Conservation (phyloP, 2,797 vertebrate genomes). For the Urophycis tenuis region DNA sequence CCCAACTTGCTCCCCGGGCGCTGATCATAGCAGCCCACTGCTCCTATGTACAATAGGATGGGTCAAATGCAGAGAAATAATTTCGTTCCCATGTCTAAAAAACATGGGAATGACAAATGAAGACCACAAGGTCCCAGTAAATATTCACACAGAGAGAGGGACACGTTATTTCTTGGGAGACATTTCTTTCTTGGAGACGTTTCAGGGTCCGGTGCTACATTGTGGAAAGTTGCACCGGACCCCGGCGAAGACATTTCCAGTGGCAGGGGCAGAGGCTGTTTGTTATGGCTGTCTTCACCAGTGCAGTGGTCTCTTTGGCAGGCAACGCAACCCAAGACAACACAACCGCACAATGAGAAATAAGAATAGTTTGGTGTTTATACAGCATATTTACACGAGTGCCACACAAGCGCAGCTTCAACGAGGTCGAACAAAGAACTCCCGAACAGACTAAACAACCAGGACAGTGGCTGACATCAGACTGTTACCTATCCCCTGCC, state of each 20-base stretch:
- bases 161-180: neutral
- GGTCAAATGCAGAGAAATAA: too few species aligned
- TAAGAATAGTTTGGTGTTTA: conserved; percentile 52
- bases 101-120: too few species aligned
- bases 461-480: neutral
- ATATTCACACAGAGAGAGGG: neutral
- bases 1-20: too few species aligned
- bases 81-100: too few species aligned
- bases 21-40: too few species aligned
- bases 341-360: conserved; percentile 31
- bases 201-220: too few species aligned
- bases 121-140: too few species aligned
- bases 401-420: conserved; percentile 31
- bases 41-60: too few species aligned
- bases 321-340: conserved; percentile 38
- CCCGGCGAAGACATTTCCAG: neutral
- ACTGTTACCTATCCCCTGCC: neutral
- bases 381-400: conserved; percentile 28
- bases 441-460: neutral
- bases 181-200: neutral
- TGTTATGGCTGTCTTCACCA: conserved; percentile 57
- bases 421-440: conserved; percentile 7
- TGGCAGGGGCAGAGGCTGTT: neutral
- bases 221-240: neutral
- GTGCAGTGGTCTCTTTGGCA: conserved; percentile 36